A percentile compares a stretch with the other conserved stretches of the same genome.
Conservation (phyloP, 2,797 vertebrate genomes). For the Eulemur mongoz region DNA sequence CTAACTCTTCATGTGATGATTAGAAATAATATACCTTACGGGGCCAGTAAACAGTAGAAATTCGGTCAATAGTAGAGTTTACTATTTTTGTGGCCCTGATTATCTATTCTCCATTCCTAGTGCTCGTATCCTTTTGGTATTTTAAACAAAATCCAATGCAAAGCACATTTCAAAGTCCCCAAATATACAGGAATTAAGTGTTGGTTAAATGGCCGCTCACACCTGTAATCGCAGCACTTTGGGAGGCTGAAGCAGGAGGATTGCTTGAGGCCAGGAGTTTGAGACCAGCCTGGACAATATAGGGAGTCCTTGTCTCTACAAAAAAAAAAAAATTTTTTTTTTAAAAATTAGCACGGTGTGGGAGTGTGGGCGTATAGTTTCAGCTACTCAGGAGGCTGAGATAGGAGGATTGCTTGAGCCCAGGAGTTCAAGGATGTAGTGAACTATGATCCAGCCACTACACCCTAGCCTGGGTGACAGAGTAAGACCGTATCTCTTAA, state of each 20-base stretch:
- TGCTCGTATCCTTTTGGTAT: not conserved
- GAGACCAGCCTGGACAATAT: not conserved
- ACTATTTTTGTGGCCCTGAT: not conserved
- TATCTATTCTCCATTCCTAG: not conserved
- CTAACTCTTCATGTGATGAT: not conserved
- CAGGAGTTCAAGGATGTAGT: too few relatives aligned
- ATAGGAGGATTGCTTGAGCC: too few relatives aligned
- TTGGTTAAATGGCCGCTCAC: not conserved
- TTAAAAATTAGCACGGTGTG: not conserved
- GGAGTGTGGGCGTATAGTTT: not conserved
- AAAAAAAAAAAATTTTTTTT: not conserved
- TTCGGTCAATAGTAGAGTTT: not conserved
- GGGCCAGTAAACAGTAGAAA: not conserved
- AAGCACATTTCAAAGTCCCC: not conserved
- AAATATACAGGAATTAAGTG: not conserved
- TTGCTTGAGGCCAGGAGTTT: not conserved
- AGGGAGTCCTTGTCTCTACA: not conserved
- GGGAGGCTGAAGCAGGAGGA: not conserved
- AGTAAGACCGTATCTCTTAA: not conserved
- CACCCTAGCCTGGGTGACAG: not conserved
- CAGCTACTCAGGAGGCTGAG: not conserved
- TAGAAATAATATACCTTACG: not conserved
- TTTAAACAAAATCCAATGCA: slow-evolving; percentile 29
- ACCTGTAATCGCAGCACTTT: not conserved
- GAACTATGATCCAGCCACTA: not conserved